Percentiles rank a stretch among this genome's conserved stretches.
Evolutionary conservation across 2,113 vertebrate species (phyloP).

Genomic region (Campylorhamphus procurvoides): DNA sequence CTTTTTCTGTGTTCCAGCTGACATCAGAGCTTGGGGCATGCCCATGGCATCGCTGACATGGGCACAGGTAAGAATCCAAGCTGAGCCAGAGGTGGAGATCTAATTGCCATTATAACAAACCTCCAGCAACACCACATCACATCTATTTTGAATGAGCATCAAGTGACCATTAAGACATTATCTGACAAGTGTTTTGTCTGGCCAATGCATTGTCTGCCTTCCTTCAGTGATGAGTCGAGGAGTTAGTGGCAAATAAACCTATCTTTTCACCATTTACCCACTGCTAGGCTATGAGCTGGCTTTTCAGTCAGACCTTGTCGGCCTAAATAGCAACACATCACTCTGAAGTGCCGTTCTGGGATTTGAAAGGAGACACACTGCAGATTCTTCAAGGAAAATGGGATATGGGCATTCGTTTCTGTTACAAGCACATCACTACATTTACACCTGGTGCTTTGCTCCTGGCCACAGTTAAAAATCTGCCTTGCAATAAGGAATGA

Average conservation of each 20-base stretch:
- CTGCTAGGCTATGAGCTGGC: constrained; percentile 13
- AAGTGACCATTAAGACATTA: background rate
- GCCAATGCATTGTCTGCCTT: background rate
- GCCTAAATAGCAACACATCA: background rate
- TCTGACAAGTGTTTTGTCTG: background rate
- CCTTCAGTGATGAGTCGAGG: background rate
- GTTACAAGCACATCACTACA: background rate
- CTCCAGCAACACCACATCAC: background rate
- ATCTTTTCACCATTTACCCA: constrained; percentile 15
- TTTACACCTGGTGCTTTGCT: background rate
- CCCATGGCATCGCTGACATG: background rate
- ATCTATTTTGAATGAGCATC: background rate
- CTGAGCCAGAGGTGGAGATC: background rate
- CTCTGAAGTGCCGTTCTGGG: background rate
- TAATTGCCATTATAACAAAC: background rate
- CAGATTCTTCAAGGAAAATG: constrained; percentile 18
- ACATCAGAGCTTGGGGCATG: background rate
- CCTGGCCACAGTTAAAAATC: background rate
- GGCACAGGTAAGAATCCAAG: background rate
- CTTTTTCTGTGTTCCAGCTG: background rate
- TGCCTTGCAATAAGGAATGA: background rate
- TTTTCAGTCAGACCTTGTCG: constrained; percentile 5
- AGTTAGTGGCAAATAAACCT: background rate
- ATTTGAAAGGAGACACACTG: background rate
- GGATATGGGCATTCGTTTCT: background rate